phyloP scores from a whole-genome alignment of 2,797 vertebrate genomes.

The Poeciliopsis gracilis region DNA sequence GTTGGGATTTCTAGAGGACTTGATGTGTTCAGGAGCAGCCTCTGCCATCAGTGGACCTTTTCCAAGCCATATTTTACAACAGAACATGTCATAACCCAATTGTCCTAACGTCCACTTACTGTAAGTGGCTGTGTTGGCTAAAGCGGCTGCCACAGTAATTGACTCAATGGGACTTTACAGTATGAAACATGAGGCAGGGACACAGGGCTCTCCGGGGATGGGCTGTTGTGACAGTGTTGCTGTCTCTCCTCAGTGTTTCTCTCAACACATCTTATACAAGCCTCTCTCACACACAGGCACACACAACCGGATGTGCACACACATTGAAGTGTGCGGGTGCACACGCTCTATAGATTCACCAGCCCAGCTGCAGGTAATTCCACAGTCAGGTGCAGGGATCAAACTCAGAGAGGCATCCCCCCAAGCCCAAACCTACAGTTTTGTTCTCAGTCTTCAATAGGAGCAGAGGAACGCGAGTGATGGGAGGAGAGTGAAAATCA shows the following conservation, averaged over 20 bases:
- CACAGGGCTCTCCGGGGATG: slow-evolving; percentile 58
- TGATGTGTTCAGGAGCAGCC: slow-evolving; percentile 59
- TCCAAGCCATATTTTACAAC: slow-evolving; percentile 54
- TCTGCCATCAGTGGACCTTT: slow-evolving; percentile 47
- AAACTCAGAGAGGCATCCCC: not conserved
- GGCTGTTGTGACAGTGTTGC: slow-evolving; percentile 65
- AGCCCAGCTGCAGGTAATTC: slow-evolving; percentile 53
- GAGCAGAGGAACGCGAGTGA: slow-evolving; percentile 28
- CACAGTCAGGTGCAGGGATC: slow-evolving; percentile 45
- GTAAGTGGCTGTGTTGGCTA: slow-evolving; percentile 71
- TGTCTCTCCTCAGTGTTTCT: slow-evolving; percentile 43
- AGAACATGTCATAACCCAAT: slow-evolving; percentile 75
- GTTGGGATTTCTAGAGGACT: slow-evolving; percentile 66
- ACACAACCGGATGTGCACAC: slow-evolving; percentile 10
- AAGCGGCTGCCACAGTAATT: slow-evolving; percentile 70
- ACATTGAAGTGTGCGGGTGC: not conserved
- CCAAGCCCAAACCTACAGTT: slow-evolving; percentile 13
- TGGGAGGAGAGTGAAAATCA: slow-evolving; percentile 17
- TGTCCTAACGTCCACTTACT: slow-evolving; percentile 73
- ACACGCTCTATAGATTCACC: slow-evolving; percentile 28
- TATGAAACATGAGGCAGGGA: slow-evolving; percentile 63
- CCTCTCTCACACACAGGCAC: slow-evolving; percentile 19
- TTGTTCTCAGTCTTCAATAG: slow-evolving; percentile 52
- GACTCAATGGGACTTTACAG: slow-evolving; percentile 74
- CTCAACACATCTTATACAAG: slow-evolving; percentile 32